Evolutionary conservation across 2,888 invertebrate genomes (phyloP), one percentile per base, ranked within the genome.

Genomic region (Drosophila silvestris): DNA sequence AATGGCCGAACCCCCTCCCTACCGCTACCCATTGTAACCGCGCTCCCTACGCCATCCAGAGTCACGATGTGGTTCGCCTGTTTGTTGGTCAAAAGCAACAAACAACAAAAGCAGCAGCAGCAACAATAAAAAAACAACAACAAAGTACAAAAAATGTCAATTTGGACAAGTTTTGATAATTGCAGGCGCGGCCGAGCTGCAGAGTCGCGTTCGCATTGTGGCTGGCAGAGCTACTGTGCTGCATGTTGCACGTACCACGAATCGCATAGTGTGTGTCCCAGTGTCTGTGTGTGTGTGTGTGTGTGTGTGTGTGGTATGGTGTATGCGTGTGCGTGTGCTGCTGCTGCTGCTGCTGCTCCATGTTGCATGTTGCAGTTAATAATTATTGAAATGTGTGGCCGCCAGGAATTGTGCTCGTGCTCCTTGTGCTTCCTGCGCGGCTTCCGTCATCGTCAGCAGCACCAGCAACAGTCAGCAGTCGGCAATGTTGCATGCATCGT

Each of bases 341-440:
- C 53, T 53, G 52, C 69, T 26, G 26, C 26, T 26, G 26, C 28
- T 57, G 56, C 68, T 65, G 76, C 66, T 76, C 78, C 88, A 91
- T 82, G 85, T 88, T 91, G 88, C 88, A 88, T 91, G 91, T 89
- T 90, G 89, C 90, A 88, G 91, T 88, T 88, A 88, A 90, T 88
- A 88, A 90, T 90, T 88, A 89, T 90, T 89, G 90, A 90, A 87
- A 90, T 89, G 88, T 85, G 89, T 83, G 86, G 83, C 89, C 89
- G 86, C 70, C 82, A 90, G 90, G 87, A 87, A 82, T 86, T 84
- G 90, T 82, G 87, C 83, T 87, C 83, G 78, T 89, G 88, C 82
- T 87, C 87, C 90, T 90, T 90, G 80, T 78, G 91, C 85, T 88
- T 88, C 90, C 87, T 87, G 87, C 84, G 83, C 77, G 83, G 87